A percentile compares a stretch with the other conserved stretches of the same genome.
Conservation (phyloP, 2,888 invertebrate species). For the Ernsta delagoae region DNA sequence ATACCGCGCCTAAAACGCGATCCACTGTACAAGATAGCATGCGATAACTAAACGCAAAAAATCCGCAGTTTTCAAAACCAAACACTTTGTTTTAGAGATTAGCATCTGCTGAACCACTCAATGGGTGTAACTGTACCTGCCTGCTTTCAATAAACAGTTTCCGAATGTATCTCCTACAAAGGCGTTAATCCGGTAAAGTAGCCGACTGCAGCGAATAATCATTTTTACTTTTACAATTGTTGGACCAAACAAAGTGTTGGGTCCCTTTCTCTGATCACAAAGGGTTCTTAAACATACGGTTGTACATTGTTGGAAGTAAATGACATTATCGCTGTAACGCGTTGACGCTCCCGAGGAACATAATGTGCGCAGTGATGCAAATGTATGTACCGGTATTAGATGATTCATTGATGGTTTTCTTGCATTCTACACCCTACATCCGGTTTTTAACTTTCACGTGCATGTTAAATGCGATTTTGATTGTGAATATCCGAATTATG, state of each 20-base stretch:
- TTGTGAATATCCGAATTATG: constrained; percentile 37
- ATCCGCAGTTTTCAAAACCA: constrained; percentile 66
- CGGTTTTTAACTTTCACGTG: constrained; percentile 46
- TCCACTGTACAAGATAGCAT: constrained; percentile 46
- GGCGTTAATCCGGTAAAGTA: constrained; percentile 79
- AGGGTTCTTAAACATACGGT: constrained; percentile 56
- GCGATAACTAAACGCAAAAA: constrained; percentile 48
- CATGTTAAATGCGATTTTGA: constrained; percentile 45
- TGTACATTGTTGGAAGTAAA: constrained; percentile 64
- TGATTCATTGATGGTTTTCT: constrained; percentile 53
- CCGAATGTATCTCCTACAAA: constrained; percentile 57
- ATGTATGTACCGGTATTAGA: constrained; percentile 56
- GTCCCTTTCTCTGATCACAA: constrained; percentile 63
- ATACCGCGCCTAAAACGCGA: constrained; percentile 46
- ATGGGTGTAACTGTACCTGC: constrained; percentile 80
- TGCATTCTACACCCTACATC: constrained; percentile 47
- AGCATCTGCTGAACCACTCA: constrained; percentile 74
- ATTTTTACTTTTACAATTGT: constrained; percentile 71
- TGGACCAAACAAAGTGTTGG: constrained; percentile 67
- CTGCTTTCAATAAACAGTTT: constrained; percentile 60
- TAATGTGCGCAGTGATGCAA: constrained; percentile 73
- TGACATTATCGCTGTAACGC: constrained; percentile 68
- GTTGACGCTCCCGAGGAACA: constrained; percentile 64
- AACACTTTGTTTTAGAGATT: constrained; percentile 78
- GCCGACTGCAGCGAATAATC: constrained; percentile 66